These are phyloP conservation scores for Geophilus truncorum DNA, from an alignment of 2,888 invertebrate species.

Conservation along the genomic window DNA sequence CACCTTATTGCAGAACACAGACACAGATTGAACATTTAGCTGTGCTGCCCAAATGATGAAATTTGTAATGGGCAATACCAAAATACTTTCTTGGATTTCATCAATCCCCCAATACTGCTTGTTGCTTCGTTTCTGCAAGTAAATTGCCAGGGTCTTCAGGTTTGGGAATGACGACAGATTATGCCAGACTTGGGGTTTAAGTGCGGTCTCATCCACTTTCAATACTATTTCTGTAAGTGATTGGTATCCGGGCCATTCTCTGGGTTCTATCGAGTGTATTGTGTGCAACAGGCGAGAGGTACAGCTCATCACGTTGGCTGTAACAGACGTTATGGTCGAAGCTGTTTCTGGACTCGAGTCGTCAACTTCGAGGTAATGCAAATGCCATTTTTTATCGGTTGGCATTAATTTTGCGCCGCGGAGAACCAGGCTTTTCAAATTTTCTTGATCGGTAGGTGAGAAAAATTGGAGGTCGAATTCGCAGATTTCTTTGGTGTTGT, in stretches of 20 bases:
- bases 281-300: background rate
- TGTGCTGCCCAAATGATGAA: background rate
- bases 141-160: background rate
- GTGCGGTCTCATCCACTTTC: background rate
- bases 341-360: background rate
- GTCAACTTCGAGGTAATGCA: background rate
- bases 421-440: background rate
- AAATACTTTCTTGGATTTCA: background rate
- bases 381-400: background rate
- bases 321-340: background rate
- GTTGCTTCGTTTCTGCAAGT: background rate
- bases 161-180: background rate
- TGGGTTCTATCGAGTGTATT: background rate
- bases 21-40: background rate
- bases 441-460: background rate
- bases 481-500: background rate
- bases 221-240: background rate
- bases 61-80: background rate
- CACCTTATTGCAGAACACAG: background rate
- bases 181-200: background rate
- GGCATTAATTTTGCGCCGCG: background rate
- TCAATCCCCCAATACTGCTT: conserved; percentile 9
- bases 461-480: background rate
- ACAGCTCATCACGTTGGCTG: background rate
- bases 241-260: background rate